Conservation (phyloP, 2,113 vertebrate species). For the Chloebia gouldiae region DNA sequence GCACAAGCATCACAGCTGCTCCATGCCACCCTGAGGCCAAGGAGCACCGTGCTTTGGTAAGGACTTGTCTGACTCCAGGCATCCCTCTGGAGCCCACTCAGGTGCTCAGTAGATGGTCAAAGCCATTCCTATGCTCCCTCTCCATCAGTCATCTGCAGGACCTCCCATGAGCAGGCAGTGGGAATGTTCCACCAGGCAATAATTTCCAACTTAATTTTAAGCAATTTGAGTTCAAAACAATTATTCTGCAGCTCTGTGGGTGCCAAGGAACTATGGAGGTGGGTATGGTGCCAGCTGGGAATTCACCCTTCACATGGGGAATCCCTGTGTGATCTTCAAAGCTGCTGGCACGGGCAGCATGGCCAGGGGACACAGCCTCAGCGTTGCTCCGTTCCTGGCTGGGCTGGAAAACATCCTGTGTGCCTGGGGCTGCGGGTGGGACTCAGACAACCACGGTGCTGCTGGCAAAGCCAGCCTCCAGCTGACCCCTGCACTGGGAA, state of each 20-base stretch:
- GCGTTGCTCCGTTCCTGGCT: rapidly evolving
- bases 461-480: not conserved
- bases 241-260: not conserved
- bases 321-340: constrained; percentile 36
- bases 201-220: not conserved
- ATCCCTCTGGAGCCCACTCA: not conserved
- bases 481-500: not conserved
- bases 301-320: constrained; percentile 14
- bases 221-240: not conserved
- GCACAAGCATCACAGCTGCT: not conserved
- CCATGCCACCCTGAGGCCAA: not conserved
- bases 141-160: not conserved
- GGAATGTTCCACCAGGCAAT: not conserved
- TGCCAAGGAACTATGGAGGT: not conserved
- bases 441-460: not conserved
- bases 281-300: constrained; percentile 27
- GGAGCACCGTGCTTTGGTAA: not conserved
- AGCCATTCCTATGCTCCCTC: not conserved
- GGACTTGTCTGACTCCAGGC: not conserved
- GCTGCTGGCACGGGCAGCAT: not conserved
- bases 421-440: not conserved
- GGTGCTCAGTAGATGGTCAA: not conserved
- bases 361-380: not conserved
- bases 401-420: not conserved
- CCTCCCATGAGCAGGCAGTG: not conserved